Conservation (phyloP, 2,113 vertebrate species). For the Notarius lentiginosus region DNA sequence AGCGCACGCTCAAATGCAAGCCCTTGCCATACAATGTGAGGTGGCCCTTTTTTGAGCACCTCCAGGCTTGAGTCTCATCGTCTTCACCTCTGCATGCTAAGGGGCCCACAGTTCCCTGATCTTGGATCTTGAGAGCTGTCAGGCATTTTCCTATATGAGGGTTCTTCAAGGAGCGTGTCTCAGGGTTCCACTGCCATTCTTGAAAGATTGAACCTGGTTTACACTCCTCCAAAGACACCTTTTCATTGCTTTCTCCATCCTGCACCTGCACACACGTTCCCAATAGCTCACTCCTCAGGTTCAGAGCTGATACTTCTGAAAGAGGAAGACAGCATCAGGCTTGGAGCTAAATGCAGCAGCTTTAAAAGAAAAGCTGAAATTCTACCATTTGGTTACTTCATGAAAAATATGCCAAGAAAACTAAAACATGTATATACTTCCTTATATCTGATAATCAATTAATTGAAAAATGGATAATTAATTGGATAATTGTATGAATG, state of each 20-base stretch:
- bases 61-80: conserved; percentile 73
- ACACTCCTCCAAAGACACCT: conserved; percentile 69
- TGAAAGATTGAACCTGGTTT: conserved; percentile 63
- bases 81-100: conserved; percentile 64
- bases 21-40: conserved; percentile 69
- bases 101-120: conserved; percentile 67
- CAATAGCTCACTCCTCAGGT: conserved; percentile 75
- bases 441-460: neutral
- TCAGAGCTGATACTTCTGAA: conserved; percentile 62
- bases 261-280: conserved; percentile 72
- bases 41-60: conserved; percentile 82
- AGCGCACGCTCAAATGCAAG: conserved; percentile 73
- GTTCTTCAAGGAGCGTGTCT: conserved; percentile 63
- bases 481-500: neutral
- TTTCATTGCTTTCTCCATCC: conserved; percentile 44
- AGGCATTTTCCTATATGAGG: conserved; percentile 71
- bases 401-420: neutral
- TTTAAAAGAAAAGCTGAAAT: neutral
- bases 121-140: conserved; percentile 55
- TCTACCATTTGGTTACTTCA: neutral
- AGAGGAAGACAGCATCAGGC: neutral
- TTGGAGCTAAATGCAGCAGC: neutral
- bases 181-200: conserved; percentile 70
- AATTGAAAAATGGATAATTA: neutral
- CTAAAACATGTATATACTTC: neutral